phyloP scores from a whole-genome alignment of 1,140 invertebrate genomes.

The Polyergus mexicanus region DNA sequence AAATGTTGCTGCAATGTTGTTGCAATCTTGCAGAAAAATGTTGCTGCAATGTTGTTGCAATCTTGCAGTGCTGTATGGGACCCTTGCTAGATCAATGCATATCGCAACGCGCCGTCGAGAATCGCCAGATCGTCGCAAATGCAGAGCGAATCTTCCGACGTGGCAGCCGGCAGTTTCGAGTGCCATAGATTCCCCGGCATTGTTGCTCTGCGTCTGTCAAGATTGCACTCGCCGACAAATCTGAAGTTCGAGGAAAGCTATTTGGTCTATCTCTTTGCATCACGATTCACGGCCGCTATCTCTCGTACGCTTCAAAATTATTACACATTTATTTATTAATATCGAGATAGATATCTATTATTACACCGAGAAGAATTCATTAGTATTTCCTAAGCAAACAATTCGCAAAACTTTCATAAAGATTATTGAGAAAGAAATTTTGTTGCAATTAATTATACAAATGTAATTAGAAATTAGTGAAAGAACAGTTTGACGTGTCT shows the following conservation, averaged over 20 bases:
- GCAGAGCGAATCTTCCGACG: constrained; percentile 41
- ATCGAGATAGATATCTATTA: too few relatives aligned
- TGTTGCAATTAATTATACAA: background rate
- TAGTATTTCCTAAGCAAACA: background rate
- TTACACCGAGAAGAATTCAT: background rate
- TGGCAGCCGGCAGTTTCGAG: constrained; percentile 45
- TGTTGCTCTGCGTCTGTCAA: constrained; percentile 16
- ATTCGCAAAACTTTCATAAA: background rate
- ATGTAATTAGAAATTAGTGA: constrained; percentile 4
- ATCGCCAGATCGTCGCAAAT: constrained; percentile 43
- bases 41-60: too few relatives aligned
- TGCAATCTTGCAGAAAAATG: too few relatives aligned
- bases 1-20: too few relatives aligned
- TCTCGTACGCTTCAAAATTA: background rate
- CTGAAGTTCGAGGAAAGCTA: constrained; percentile 25
- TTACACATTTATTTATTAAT: background rate
- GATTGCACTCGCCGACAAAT: background rate
- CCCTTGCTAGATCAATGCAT: constrained; percentile 8
- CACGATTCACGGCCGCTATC: background rate
- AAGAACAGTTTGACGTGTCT: background rate
- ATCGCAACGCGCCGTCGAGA: constrained; percentile 21
- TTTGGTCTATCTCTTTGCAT: background rate
- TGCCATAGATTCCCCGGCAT: constrained; percentile 26
- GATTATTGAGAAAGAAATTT: background rate
- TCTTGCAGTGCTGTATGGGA: too few relatives aligned